A percentile compares a stretch with the other conserved stretches of the same genome.
phyloP scores from a whole-genome alignment of 1,140 invertebrate genomes.

The Tetragonula clypearis region DNA sequence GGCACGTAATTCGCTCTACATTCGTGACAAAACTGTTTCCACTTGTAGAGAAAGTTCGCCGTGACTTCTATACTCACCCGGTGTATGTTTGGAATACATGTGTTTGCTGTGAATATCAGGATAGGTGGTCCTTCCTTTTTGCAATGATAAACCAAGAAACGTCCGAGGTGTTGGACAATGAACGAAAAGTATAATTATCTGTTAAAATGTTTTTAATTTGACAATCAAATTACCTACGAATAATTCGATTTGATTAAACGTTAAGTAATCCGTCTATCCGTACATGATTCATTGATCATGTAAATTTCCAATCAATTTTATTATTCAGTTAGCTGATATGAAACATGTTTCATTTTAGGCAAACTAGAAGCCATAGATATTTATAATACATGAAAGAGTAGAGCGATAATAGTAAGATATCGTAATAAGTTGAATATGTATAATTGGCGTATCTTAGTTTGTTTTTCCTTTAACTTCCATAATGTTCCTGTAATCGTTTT shows the following conservation, averaged over 20 bases:
- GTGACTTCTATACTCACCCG: background rate
- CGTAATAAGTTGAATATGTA: background rate
- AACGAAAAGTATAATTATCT: background rate
- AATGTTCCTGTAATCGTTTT: background rate
- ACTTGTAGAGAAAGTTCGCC: background rate
- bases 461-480: background rate
- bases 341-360: background rate
- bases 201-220: background rate
- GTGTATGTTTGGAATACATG: constrained; percentile 2
- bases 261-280: no score
- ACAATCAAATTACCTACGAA: background rate
- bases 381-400: background rate
- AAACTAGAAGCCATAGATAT: background rate
- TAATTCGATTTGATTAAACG: background rate
- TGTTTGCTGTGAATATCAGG: background rate
- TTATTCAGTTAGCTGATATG: background rate
- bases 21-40: background rate
- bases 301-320: background rate
- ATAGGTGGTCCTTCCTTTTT: background rate
- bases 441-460: background rate
- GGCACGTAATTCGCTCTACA: constrained; percentile 40
- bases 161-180: no score
- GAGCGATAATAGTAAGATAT: background rate
- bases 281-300: background rate
- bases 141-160: constrained; percentile 8